phyloP scores from a whole-genome alignment of 2,113 vertebrate genomes.

The Misgurnus anguillicaudatus region DNA sequence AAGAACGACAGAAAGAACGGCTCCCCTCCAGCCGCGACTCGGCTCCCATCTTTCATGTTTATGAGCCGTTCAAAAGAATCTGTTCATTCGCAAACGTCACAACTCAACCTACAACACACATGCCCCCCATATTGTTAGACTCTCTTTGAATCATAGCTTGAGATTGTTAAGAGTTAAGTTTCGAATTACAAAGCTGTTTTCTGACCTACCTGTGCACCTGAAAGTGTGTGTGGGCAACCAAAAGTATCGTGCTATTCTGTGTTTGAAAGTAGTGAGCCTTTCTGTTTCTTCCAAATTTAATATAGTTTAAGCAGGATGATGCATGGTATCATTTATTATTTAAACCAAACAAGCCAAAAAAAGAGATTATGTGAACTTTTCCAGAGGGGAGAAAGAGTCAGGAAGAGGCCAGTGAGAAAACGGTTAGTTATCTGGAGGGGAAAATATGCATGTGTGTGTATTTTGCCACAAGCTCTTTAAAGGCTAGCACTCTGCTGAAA shows the following conservation, averaged over 20 bases:
- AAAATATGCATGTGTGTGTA: conserved; percentile 56
- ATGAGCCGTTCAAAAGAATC: no score
- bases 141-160: conserved; percentile 55
- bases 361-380: conserved; percentile 31
- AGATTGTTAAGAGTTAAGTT: conserved; percentile 63
- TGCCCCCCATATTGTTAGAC: conserved; percentile 41
- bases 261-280: conserved; percentile 24
- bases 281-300: conserved; percentile 48
- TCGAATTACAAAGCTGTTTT: conserved; percentile 56
- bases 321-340: conserved; percentile 55
- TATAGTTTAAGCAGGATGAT: conserved; percentile 50
- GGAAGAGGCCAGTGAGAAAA: conserved; percentile 54
- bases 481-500: conserved; percentile 70
- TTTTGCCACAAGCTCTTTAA: conserved; percentile 77
- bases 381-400: conserved; percentile 44
- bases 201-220: conserved; percentile 57
- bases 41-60: no score
- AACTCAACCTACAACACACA: no score
- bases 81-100: no score
- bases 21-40: no score
- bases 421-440: conserved; percentile 54
- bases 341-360: conserved; percentile 54
- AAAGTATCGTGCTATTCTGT: conserved; percentile 31
- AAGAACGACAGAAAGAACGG: no score
- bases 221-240: conserved; percentile 52